Conservation (phyloP, 2,888 invertebrate genomes). For the Alitta virens region DNA sequence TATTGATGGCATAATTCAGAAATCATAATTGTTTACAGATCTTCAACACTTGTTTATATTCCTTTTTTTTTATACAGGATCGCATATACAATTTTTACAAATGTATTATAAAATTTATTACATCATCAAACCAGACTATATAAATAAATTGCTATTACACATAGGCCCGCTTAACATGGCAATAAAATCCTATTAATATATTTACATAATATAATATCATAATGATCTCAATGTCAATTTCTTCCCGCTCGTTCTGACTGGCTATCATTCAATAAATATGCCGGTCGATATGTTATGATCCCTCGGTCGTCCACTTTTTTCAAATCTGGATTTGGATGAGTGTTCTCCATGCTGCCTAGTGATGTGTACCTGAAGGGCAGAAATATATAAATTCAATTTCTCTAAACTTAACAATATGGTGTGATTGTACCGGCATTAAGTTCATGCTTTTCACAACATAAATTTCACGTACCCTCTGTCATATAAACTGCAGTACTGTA, state of each 20-base stretch:
- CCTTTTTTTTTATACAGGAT: no score
- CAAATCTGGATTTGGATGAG: constrained; percentile 75
- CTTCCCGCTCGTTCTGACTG: constrained; percentile 63
- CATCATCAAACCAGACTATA: no score
- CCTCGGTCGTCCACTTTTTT: constrained; percentile 60
- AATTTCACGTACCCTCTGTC: constrained; percentile 71
- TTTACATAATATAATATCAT: no score
- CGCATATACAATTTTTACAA: no score
- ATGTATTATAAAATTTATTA: no score
- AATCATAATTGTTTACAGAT: no score
- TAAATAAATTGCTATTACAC: no score
- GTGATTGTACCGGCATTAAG: no score
- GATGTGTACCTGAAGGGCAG: constrained; percentile 72
- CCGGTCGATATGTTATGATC: constrained; percentile 67
- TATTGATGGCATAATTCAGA: no score
- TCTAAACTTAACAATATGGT: neutral
- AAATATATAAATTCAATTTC: neutral
- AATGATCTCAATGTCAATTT: constrained; percentile 35
- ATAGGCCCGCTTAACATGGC: no score
- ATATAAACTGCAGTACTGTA: constrained; percentile 90
- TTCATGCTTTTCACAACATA: neutral
- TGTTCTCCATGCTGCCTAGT: constrained; percentile 78
- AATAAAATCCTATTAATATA: no score
- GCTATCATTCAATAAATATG: constrained; percentile 69
- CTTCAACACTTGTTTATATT: no score